A percentile compares a stretch with the other conserved stretches of the same genome.
Evolutionary conservation across 2,113 vertebrate species (phyloP).

Genomic region (Burhinus bistriatus): DNA sequence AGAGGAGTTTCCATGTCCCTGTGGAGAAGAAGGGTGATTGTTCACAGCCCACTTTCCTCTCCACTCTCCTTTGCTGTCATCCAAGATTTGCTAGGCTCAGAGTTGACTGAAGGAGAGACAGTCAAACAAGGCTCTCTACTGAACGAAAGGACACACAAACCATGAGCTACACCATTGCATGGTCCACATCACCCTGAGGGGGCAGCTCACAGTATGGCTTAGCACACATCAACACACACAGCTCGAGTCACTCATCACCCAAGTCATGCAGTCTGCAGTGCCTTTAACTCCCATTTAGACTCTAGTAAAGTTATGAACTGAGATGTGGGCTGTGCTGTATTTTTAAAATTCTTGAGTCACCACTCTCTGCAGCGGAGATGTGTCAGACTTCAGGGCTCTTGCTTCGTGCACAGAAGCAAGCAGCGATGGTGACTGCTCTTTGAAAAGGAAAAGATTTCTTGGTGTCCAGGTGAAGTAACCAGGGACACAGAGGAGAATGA

Average conservation of each 20-base stretch:
- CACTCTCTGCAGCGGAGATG: background rate
- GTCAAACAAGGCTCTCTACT: background rate
- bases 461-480: background rate
- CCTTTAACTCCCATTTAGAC: background rate
- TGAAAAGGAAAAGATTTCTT: background rate
- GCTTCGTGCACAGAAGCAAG: background rate
- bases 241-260: background rate
- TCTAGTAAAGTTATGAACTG: background rate
- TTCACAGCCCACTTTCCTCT: background rate
- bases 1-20: background rate
- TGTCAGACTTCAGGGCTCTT: slow-evolving; percentile 43
- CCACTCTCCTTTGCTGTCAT: background rate
- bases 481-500: background rate
- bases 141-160: background rate
- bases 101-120: background rate
- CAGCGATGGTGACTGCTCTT: background rate
- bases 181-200: background rate
- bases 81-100: background rate
- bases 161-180: background rate
- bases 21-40: background rate
- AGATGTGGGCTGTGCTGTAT: slow-evolving; percentile 31
- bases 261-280: background rate
- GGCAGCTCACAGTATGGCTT: background rate
- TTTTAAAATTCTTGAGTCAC: slow-evolving; percentile 60
- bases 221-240: background rate